Evolutionary conservation across 1,140 invertebrate genomes (phyloP).

Genomic region (Leptinotarsa undecemlineata): DNA sequence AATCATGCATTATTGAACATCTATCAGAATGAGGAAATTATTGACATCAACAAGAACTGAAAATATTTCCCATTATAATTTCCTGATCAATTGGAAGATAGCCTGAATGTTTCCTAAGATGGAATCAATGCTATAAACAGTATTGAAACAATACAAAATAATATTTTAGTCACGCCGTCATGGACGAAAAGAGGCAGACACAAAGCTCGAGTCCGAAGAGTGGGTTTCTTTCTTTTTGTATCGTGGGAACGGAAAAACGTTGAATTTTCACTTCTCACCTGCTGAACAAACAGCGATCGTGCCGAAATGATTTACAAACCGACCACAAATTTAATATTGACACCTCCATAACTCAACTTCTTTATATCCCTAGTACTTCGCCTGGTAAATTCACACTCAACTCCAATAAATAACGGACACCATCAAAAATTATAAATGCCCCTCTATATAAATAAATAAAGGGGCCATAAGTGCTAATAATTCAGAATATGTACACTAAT

Average conservation of each 20-base stretch:
- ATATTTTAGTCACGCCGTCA: too few relatives aligned
- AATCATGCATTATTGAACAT: too few relatives aligned
- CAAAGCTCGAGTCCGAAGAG: too few relatives aligned
- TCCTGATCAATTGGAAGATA: too few relatives aligned
- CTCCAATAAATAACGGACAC: constrained; percentile 15
- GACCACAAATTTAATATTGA: constrained; percentile 13
- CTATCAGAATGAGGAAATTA: too few relatives aligned
- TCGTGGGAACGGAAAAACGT: not conserved
- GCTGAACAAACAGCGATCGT: constrained; percentile 15
- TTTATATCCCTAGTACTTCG: constrained; percentile 16
- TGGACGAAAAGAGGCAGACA: too few relatives aligned
- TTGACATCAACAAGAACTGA: too few relatives aligned
- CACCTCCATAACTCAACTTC: constrained; percentile 16
- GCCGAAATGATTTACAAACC: constrained; percentile 17
- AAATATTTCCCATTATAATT: too few relatives aligned
- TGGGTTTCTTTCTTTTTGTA: not conserved
- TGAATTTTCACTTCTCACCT: not conserved
- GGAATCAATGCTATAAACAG: too few relatives aligned
- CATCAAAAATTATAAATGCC: constrained; percentile 15
- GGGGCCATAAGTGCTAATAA: constrained; percentile 20
- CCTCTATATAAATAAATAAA: constrained; percentile 20
- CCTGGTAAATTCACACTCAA: constrained; percentile 1
- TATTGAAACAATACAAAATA: too few relatives aligned
- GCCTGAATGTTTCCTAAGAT: too few relatives aligned
- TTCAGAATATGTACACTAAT: constrained; percentile 20